These are phyloP conservation scores for Rhagoletis zephyria DNA, from an alignment of 1,140 invertebrate species.

Conservation along the genomic window DNA sequence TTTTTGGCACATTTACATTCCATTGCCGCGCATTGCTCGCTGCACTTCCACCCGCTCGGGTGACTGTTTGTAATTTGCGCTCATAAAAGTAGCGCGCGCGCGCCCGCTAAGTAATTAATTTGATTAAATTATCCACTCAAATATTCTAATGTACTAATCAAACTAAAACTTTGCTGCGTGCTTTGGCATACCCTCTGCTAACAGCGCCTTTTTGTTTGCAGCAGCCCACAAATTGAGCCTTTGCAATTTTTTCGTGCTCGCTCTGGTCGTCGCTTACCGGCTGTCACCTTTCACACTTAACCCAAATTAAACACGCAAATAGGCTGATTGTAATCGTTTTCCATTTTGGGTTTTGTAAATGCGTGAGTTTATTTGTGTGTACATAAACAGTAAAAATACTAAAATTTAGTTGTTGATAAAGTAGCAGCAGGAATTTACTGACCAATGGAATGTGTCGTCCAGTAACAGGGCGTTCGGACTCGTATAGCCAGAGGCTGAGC, in stretches of 20 bases:
- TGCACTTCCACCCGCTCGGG: not conserved
- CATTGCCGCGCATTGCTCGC: not conserved
- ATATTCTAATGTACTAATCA: conserved; percentile 46
- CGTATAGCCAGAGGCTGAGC: no score
- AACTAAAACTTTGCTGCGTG: conserved; percentile 11
- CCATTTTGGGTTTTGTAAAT: not conserved
- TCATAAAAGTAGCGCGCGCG: conserved; percentile 32
- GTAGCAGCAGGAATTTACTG: no score
- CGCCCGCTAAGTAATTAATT: conserved; percentile 46
- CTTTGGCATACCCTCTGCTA: not conserved
- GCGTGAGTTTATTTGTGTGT: not conserved
- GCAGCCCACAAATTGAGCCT: not conserved
- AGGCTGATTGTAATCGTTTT: not conserved
- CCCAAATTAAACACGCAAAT: conserved; percentile 17
- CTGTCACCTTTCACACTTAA: conserved; percentile 34
- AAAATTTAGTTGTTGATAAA: no score
- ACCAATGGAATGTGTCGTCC: no score
- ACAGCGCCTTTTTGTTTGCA: not conserved
- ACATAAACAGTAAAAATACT: not conserved
- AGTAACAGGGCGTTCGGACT: no score
- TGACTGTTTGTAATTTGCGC: not conserved
- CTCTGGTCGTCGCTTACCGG: conserved; percentile 30
- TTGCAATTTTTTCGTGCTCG: not conserved
- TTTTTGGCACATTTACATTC: no score
- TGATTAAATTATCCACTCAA: conserved; percentile 45